Conservation (phyloP, 2,797 vertebrate genomes). For the Euthynnus affinis region DNA sequence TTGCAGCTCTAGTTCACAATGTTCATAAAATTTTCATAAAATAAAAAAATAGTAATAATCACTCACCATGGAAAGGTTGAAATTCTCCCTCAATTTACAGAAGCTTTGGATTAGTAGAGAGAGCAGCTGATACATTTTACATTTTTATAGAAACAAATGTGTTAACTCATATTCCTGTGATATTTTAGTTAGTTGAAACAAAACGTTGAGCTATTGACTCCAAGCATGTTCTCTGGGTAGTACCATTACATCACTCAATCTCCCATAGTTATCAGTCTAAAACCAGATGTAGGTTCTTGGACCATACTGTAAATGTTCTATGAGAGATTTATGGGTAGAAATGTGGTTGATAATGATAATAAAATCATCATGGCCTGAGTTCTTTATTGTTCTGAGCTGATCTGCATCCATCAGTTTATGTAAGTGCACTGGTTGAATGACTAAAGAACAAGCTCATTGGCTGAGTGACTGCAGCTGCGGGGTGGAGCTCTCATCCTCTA, state of each 20-base stretch:
- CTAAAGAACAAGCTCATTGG: conserved; percentile 32
- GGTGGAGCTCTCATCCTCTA: conserved; percentile 66
- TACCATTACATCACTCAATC: conserved; percentile 44
- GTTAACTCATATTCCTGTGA: background rate
- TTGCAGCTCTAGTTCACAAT: too few relatives aligned
- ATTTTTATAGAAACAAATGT: background rate
- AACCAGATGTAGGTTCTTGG: conserved; percentile 52
- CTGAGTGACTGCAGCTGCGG: conserved; percentile 75
- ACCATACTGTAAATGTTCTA: conserved; percentile 29
- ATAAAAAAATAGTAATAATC: too few relatives aligned
- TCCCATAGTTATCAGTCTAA: conserved; percentile 38
- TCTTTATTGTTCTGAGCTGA: conserved; percentile 39
- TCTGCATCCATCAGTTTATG: conserved; percentile 36
- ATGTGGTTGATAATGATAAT: conserved; percentile 47
- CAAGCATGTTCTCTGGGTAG: conserved; percentile 13
- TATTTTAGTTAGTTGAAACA: background rate
- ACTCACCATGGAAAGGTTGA: too few relatives aligned
- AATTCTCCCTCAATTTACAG: too few relatives aligned
- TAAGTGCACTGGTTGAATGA: conserved; percentile 20
- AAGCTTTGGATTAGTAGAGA: too few relatives aligned
- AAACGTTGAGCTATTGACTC: conserved; percentile 15
- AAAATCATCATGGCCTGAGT: conserved; percentile 48
- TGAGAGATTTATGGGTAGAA: conserved; percentile 48
- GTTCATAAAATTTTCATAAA: background rate
- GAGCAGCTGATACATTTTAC: background rate